Evolutionary conservation across 2,797 vertebrate species (phyloP), one percentile per base, ranked within the genome.

Genomic region (Crocidura indochinensis): DNA sequence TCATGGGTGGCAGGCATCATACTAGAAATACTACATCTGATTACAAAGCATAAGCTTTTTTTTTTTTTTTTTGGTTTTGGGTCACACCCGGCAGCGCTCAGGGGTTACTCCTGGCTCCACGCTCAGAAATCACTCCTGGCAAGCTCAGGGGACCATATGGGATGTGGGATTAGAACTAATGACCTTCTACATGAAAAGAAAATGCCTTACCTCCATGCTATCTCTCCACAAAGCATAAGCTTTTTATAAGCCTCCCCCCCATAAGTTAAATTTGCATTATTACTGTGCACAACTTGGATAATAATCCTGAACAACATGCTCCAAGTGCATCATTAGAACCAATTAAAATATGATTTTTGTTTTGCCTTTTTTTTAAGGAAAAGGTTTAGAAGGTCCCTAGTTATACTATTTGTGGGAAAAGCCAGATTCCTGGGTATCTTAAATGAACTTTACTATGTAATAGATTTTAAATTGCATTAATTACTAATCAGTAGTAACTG

Each of bases 11-110:
- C 46, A 67, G 77, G 27, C 85, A 62, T 60, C 93, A 78, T 19
- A 49, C 89, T 92, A 92, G 74, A 91, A 91, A 20, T 19, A 84
- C 64, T 77, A 76, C 80, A 90, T 95, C 94, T 95, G 95, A 96
- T 92, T 95, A 88, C 62, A 87, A 92, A 84, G 73, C 90, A 92
- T 93, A 95, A 91, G 94, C 81, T 44, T 93, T 95, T 96, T 91
- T n/a, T n/a, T n/a, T n/a, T n/a, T n/a, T n/a, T n/a, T n/a, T n/a
- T n/a, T n/a, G n/a, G n/a, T n/a, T n/a, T n/a, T n/a, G n/a, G n/a
- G n/a, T n/a, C n/a, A n/a, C n/a, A n/a, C n/a, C n/a, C n/a, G n/a
- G n/a, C n/a, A n/a, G n/a, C n/a, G n/a, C n/a, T n/a, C n/a, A n/a
- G n/a, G n/a, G n/a, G n/a, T n/a, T n/a, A n/a, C n/a, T n/a, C n/a